These are phyloP conservation scores for Nanger granti DNA, from an alignment of 2,113 vertebrate species.

Conservation along the genomic window DNA sequence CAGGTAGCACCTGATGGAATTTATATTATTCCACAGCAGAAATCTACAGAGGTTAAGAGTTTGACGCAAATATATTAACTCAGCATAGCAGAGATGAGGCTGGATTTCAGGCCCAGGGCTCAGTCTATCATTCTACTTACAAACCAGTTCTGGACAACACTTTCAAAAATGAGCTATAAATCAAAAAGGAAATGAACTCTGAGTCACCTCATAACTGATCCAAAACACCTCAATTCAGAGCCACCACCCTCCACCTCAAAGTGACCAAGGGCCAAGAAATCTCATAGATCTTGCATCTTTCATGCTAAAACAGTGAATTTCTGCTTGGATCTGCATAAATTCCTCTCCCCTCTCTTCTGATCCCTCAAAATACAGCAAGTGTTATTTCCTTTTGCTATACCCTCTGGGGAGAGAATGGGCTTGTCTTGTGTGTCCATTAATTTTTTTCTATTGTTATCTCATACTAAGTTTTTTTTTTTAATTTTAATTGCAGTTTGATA, in stretches of 20 bases:
- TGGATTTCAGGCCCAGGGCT: background rate
- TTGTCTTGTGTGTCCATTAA: background rate
- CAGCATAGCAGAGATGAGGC: background rate
- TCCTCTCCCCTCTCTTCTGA: background rate
- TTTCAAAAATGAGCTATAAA: conserved; percentile 36
- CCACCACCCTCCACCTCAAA: background rate
- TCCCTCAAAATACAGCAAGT: background rate
- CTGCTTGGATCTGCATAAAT: background rate
- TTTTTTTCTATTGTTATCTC: background rate
- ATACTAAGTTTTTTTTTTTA: background rate
- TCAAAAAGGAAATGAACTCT: conserved; percentile 43
- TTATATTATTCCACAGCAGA: background rate
- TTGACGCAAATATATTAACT: background rate
- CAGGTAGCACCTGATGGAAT: background rate
- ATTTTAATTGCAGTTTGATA: background rate
- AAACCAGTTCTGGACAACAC: background rate
- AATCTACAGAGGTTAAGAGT: background rate
- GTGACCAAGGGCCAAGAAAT: background rate
- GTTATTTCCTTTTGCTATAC: background rate
- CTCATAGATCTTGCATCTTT: background rate
- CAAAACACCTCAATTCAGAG: conserved; percentile 24
- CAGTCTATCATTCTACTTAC: background rate
- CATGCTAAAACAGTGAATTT: background rate
- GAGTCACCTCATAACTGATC: conserved; percentile 21
- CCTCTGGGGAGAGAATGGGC: background rate